phyloP scores from a whole-genome alignment of 2,888 invertebrate genomes.

The Salticus scenicus region DNA sequence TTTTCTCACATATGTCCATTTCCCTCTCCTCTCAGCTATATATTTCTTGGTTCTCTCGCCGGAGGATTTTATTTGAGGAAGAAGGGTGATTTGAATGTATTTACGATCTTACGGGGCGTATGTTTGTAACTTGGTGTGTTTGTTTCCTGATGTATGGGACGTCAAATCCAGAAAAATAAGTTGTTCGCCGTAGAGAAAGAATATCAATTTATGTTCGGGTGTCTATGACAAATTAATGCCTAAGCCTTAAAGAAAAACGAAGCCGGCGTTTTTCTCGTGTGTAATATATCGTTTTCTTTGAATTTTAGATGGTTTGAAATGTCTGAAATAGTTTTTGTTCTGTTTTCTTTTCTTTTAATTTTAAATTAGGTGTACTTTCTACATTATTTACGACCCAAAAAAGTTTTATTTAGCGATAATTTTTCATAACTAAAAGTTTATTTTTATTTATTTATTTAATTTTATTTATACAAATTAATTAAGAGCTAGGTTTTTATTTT shows the following conservation, averaged over 20 bases:
- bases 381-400: no score
- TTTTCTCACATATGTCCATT: neutral
- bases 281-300: neutral
- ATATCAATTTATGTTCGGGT: neutral
- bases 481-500: no score
- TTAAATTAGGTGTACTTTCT: no score
- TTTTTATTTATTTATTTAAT: no score
- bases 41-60: neutral
- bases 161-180: neutral
- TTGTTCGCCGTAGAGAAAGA: neutral
- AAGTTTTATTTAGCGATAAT: no score
- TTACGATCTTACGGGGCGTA: conserved; percentile 9
- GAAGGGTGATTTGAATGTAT: conserved; percentile 4
- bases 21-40: neutral
- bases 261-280: neutral
- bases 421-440: no score
- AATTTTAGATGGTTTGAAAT: neutral
- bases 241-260: neutral
- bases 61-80: conserved; percentile 11
- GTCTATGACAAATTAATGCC: neutral
- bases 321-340: no score
- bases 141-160: neutral
- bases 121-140: neutral
- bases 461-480: no score
- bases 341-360: no score